These are phyloP conservation scores for Ellobius talpinus DNA, from an alignment of 2,113 vertebrate genomes.

Conservation along the genomic window DNA sequence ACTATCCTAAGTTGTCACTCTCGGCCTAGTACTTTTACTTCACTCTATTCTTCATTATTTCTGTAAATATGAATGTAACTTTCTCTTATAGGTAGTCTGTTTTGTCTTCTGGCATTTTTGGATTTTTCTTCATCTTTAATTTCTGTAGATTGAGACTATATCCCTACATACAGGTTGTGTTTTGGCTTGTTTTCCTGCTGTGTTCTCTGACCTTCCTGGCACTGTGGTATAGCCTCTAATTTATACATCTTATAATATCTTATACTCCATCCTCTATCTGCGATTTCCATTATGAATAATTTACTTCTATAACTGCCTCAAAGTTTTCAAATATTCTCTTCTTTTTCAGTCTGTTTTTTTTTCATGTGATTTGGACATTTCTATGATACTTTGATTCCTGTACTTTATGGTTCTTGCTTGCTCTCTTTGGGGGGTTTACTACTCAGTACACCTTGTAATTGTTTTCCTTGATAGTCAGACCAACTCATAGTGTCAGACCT, in stretches of 20 bases:
- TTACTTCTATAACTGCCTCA: background rate
- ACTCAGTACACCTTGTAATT: background rate
- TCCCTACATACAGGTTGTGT: background rate
- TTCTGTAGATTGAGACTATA: background rate
- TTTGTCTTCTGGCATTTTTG: background rate
- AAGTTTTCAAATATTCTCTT: background rate
- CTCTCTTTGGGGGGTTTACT: background rate
- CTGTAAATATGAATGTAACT: background rate
- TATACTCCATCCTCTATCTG: background rate
- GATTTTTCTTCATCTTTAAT: background rate
- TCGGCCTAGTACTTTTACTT: background rate
- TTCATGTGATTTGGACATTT: background rate
- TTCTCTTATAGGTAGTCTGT: background rate
- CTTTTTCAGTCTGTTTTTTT: background rate
- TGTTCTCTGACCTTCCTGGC: background rate
- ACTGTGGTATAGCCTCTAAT: background rate
- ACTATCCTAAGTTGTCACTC: no score
- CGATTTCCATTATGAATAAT: background rate
- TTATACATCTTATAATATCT: background rate
- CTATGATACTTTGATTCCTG: background rate
- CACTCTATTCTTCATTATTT: background rate
- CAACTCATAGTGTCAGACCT: background rate
- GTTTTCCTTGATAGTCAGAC: background rate
- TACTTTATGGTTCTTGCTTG: background rate
- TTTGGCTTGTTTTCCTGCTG: background rate